Evolutionary conservation across 1,140 invertebrate genomes (phyloP).

Genomic region (Euborellia annulipes): DNA sequence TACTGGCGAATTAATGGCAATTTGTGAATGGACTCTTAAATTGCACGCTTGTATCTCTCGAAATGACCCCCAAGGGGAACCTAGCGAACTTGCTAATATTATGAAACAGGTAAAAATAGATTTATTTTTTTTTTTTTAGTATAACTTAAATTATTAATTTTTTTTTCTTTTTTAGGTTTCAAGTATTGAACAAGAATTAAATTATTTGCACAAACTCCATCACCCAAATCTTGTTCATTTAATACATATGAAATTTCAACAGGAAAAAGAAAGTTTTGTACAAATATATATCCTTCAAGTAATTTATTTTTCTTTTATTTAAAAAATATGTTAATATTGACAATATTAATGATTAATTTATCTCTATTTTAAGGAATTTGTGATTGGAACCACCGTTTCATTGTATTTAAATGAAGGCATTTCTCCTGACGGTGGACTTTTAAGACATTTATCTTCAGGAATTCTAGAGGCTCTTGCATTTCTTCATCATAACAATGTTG

Average conservation of each 20-base stretch:
- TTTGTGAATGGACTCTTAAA: constrained; percentile 55
- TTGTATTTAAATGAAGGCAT: constrained; percentile 36
- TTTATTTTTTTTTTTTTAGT: not conserved
- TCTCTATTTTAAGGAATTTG: constrained; percentile 37
- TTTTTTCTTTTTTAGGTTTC: constrained; percentile 24
- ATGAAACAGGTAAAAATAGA: constrained; percentile 31
- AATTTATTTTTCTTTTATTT: not conserved
- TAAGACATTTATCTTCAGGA: constrained; percentile 44
- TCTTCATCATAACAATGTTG: constrained; percentile 59
- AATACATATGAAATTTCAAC: constrained; percentile 45
- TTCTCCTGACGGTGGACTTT: constrained; percentile 36
- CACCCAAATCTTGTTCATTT: constrained; percentile 58
- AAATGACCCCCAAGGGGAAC: constrained; percentile 9
- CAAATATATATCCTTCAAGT: constrained; percentile 37
- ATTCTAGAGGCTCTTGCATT: constrained; percentile 49
- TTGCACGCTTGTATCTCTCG: too few species aligned
- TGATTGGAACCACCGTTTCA: constrained; percentile 34
- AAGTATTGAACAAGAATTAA: constrained; percentile 54
- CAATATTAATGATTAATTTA: not conserved
- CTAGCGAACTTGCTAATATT: constrained; percentile 27
- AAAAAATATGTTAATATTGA: not conserved
- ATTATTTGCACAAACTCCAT: constrained; percentile 43
- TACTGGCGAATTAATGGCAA: constrained; percentile 45
- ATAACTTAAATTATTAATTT: not conserved
- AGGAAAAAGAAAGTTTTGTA: constrained; percentile 36